Evolutionary conservation across 2,888 invertebrate genomes (phyloP).

Genomic region (Sialis fuliginosa): DNA sequence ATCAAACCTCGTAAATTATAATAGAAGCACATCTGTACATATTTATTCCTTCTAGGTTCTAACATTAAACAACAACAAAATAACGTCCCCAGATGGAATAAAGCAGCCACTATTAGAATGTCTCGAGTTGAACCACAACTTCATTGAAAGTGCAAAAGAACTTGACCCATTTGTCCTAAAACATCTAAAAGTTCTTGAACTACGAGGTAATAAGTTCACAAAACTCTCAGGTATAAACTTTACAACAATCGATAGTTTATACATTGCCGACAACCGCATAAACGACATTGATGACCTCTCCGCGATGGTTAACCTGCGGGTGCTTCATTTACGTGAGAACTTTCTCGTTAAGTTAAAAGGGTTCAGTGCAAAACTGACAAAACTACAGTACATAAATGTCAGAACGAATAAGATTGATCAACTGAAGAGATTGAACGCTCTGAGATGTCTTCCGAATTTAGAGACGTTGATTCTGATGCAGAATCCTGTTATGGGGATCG

Average conservation of each 20-base stretch:
- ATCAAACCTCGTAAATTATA: too few relatives aligned
- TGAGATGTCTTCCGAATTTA: constrained; percentile 28
- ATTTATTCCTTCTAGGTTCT: constrained; percentile 31
- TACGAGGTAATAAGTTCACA: constrained; percentile 30
- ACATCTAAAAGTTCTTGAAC: constrained; percentile 32
- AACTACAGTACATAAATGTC: constrained; percentile 36
- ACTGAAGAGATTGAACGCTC: constrained; percentile 33
- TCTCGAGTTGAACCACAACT: constrained; percentile 35
- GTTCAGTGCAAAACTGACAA: constrained; percentile 25
- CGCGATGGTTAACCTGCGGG: constrained; percentile 37
- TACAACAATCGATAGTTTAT: constrained; percentile 45
- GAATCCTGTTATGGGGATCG: constrained; percentile 27
- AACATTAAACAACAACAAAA: constrained; percentile 33
- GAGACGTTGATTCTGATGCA: constrained; percentile 33
- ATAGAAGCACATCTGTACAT: not conserved
- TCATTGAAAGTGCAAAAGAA: constrained; percentile 16
- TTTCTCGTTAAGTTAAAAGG: constrained; percentile 33
- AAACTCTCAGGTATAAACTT: constrained; percentile 30
- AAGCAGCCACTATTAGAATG: constrained; percentile 34
- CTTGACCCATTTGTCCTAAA: constrained; percentile 11
- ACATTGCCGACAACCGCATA: constrained; percentile 58
- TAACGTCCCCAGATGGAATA: constrained; percentile 31
- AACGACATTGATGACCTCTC: constrained; percentile 39
- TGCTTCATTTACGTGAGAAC: constrained; percentile 58
- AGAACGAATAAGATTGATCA: constrained; percentile 33